Base-by-base conservation (phyloP, 2,888 invertebrate genomes). In the Cheilosia vernalis region DNA sequence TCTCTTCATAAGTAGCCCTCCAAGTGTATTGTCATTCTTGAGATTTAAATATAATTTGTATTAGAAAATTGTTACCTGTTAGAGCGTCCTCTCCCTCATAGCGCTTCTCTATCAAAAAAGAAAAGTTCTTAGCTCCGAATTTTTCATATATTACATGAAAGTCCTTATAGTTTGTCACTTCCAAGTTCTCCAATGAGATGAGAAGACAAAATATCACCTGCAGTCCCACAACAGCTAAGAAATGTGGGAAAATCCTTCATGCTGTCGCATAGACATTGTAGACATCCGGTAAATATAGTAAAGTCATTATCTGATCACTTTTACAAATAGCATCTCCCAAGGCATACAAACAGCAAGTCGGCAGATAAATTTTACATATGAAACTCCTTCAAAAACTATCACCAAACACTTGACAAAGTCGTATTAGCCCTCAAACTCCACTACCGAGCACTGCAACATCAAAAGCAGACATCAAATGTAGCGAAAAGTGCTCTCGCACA, bases 301-400 rank as follows among this genome's bases (percentile, higher is more conserved):
- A 10, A 17, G 21, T 19, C 21, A 30, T 47, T 30, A 2, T 37
- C 44, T 33, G 40, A 60, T 33, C 37, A 55, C 44, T 56, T 42
- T 10, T 60, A 55, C 51, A 61, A 72, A 82, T 55, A 67, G 21
- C 24, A 61, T 40, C 49, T 73, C n/a, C 19, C 7, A 30, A 72
- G 40, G 40, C 49, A 61, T 9, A 40, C 49, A 61, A 66, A 44
- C 37, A 19, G 15, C 13, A 74, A 49, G 55, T 70, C 19, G 42
- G n/a, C 15, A 72, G 60, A 69, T 15, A 61, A 66, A 73, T 63
- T n/a, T 19, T 10, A 67, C 76, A 73, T 64, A 53, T 66, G 47
- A 69, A 67, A 67, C 61, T 76, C 80, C 80, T 70, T 70, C 24
- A 66, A 80, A 76, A 76, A 66, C 79, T 61, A 70, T 56, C 69